Percentiles rank a stretch among this genome's conserved stretches.
Evolutionary conservation across 2,888 invertebrate species (phyloP).

Genomic region (Trissolcus brochymenae): DNA sequence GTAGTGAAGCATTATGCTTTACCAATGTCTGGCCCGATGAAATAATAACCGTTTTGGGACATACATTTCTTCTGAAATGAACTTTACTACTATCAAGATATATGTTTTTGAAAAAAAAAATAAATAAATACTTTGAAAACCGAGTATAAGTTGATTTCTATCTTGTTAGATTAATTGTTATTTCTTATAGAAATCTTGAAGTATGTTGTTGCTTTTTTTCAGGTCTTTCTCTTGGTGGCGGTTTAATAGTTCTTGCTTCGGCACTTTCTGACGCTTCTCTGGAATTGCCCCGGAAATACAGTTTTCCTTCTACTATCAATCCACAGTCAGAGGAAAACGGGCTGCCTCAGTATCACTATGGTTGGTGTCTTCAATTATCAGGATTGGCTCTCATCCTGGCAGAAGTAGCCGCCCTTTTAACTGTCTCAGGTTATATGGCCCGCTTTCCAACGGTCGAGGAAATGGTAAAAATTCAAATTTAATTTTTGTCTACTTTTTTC

Average conservation of each 20-base stretch:
- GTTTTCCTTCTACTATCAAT: constrained; percentile 65
- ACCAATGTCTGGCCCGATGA: too few relatives aligned
- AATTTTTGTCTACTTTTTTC: too few relatives aligned
- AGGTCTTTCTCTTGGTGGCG: constrained; percentile 81
- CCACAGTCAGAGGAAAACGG: constrained; percentile 70
- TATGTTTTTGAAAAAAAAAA: too few relatives aligned
- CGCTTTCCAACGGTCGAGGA: constrained; percentile 80
- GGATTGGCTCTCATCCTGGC: constrained; percentile 80
- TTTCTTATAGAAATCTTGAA: too few relatives aligned
- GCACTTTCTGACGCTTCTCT: constrained; percentile 80
- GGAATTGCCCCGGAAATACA: constrained; percentile 74
- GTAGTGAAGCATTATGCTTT: too few relatives aligned
- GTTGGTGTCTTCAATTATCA: constrained; percentile 82
- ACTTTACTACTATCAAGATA: too few relatives aligned
- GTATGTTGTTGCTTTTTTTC: constrained; percentile 49
- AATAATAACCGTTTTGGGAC: too few relatives aligned
- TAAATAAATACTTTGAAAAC: too few relatives aligned
- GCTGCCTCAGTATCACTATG: constrained; percentile 78
- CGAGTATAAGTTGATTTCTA: too few relatives aligned
- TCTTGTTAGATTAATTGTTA: too few relatives aligned
- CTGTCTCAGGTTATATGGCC: constrained; percentile 80
- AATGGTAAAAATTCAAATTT: constrained; percentile 76
- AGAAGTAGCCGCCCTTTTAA: constrained; percentile 80
- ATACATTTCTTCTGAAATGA: too few relatives aligned
- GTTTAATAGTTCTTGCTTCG: constrained; percentile 80